Evolutionary conservation across 1,140 invertebrate species (phyloP), one percentile per base, ranked within the genome.

Genomic region (Rhyzopertha dominica): DNA sequence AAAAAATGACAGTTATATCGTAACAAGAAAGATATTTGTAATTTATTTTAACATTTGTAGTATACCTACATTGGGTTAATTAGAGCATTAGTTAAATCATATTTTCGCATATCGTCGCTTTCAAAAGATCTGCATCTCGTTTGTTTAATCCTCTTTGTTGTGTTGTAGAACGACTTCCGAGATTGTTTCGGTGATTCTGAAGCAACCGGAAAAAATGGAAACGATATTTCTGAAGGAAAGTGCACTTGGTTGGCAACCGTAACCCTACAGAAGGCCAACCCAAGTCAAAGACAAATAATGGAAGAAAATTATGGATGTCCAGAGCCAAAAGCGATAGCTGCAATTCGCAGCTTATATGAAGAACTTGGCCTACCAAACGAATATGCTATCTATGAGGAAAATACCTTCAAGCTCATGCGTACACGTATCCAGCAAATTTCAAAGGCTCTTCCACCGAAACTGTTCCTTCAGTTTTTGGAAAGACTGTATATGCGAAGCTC

Each of bases 221-320:
- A 82, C 3, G 95, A 98, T 62, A 96, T 98, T 51, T 75, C 87
- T 67, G 90, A 95, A 56, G 92, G 91, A 19, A 98, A 98, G 75
- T 98, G 95, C 68, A 84, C 90, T 1, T 98, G 95, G 95, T 71
- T 98, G 14, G 80, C 87, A 10, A 88, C 95, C 10, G 83, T 90
- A 12, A 92, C 94, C 13, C 70, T 98, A 36, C 84, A 91, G 64
- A 77, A 81, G 45, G 87, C 82, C 23, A 81, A 77, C 53, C 68
- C 77, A 0, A 70, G 79, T 17, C 92, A 97, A 63, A 77, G 74
- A 53, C 70, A 82, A 62, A 70, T 90, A 13, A 76, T 96, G 66
- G 72, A 87, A 73, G 79, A 88, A 49, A 84, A 84, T 63, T 96
- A 95, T 65, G 91, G 88, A 2, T 68, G 69, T 18, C 57, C 37